Conservation (phyloP, 2,888 invertebrate genomes). For the Cataglyphis cursor region DNA sequence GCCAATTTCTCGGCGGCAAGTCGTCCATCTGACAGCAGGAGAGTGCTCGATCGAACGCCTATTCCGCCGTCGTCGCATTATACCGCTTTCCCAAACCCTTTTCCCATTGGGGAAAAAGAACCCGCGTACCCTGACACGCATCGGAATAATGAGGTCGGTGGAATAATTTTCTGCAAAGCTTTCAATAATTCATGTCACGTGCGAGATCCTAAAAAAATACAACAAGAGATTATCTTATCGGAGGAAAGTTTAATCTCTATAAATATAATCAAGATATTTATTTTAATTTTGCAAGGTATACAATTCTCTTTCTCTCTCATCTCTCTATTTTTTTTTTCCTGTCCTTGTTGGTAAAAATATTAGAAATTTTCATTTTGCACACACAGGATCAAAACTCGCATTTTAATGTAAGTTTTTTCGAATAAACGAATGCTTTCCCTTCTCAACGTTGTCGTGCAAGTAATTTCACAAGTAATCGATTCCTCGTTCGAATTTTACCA, state of each 20-base stretch:
- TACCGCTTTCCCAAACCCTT: constrained; percentile 58
- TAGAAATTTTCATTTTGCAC: background rate
- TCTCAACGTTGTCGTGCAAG: background rate
- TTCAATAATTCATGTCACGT: constrained; percentile 74
- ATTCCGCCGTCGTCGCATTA: constrained; percentile 61
- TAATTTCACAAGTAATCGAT: constrained; percentile 6
- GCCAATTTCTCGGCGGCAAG: constrained; percentile 42
- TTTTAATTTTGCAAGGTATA: background rate
- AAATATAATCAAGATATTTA: constrained; percentile 22
- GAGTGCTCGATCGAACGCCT: constrained; percentile 64
- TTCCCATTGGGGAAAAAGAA: constrained; percentile 51
- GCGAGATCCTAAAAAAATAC: constrained; percentile 43
- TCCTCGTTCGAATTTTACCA: constrained; percentile 23
- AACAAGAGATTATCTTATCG: constrained; percentile 32
- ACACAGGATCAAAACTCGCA: background rate
- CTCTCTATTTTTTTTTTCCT: background rate
- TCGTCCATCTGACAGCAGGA: constrained; percentile 17
- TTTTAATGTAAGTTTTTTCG: background rate
- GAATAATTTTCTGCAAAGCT: constrained; percentile 70
- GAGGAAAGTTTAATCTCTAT: background rate
- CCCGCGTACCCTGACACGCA: constrained; percentile 23
- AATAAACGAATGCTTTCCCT: background rate
- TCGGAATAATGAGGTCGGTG: constrained; percentile 36
- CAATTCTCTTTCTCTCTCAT: background rate
- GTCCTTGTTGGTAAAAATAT: background rate